These are phyloP conservation scores for Microcebus tavaratra DNA, from an alignment of 2,113 vertebrate species.

Conservation along the genomic window DNA sequence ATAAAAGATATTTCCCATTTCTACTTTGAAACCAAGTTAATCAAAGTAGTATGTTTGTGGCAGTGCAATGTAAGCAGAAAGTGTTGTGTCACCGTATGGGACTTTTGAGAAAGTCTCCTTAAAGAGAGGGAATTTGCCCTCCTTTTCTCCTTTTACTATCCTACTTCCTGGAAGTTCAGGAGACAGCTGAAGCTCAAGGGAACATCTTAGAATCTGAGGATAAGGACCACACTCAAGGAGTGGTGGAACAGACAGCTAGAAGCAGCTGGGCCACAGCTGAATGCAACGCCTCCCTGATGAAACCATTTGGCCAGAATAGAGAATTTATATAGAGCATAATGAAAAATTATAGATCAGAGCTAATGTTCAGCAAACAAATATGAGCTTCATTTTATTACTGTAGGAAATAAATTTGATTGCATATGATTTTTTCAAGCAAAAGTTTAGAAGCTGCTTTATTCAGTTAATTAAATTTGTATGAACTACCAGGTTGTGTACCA, in stretches of 20 bases:
- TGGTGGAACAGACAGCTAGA: background rate
- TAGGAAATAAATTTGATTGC: background rate
- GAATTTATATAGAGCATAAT: background rate
- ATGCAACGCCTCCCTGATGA: background rate
- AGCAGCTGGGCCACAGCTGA: background rate
- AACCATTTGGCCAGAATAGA: background rate
- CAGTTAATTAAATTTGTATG: background rate
- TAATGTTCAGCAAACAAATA: background rate
- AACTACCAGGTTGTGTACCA: background rate
- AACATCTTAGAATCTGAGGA: background rate
- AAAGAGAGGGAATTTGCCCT: background rate
- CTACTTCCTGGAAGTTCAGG: background rate
- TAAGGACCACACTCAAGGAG: background rate
- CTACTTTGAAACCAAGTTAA: background rate
- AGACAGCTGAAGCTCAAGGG: background rate
- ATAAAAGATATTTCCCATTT: constrained; percentile 2
- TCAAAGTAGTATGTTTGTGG: background rate
- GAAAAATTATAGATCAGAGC: background rate
- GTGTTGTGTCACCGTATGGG: background rate
- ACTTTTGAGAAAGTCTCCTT: background rate
- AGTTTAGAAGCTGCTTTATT: background rate
- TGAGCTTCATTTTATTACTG: background rate
- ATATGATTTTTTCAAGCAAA: constrained; percentile 4
- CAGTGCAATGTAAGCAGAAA: background rate
- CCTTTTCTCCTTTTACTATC: background rate